These are phyloP conservation scores for Sylvietta virens DNA, from an alignment of 2,113 vertebrate species.

Conservation along the genomic window DNA sequence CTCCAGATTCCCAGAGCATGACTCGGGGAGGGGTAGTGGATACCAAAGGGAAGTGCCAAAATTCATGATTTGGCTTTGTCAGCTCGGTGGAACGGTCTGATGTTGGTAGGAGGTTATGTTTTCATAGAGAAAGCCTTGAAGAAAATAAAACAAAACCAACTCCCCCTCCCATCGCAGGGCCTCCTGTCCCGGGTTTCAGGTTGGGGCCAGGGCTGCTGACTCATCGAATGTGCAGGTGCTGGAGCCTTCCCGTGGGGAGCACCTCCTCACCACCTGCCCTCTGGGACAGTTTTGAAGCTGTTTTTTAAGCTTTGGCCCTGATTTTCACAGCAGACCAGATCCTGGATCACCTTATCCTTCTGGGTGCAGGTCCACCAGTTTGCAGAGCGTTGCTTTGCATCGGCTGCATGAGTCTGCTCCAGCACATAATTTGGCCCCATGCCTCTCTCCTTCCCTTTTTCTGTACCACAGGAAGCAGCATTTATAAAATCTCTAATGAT, in stretches of 20 bases:
- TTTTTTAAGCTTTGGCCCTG: neutral
- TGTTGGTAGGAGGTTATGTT: slow-evolving; percentile 55
- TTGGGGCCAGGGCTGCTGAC: slow-evolving; percentile 6
- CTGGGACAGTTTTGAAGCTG: neutral
- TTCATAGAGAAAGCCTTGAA: slow-evolving; percentile 40
- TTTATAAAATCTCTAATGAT: slow-evolving; percentile 59
- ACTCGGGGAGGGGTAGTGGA: neutral
- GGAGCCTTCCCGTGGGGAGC: neutral
- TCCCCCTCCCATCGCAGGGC: neutral
- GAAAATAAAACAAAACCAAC: slow-evolving; percentile 30
- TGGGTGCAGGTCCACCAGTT: neutral
- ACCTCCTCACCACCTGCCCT: neutral
- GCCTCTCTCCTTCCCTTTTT: slow-evolving; percentile 37
- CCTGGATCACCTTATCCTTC: neutral
- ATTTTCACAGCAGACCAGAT: neutral
- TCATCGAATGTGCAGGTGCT: slow-evolving; percentile 20
- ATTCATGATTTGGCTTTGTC: neutral
- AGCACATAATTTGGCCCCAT: slow-evolving; percentile 18
- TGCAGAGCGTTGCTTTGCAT: neutral
- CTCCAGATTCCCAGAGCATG: neutral
- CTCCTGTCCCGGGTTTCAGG: neutral
- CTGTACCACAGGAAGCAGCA: slow-evolving; percentile 55
- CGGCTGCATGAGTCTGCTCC: neutral
- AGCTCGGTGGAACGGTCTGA: neutral
- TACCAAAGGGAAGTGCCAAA: neutral